Evolutionary conservation across 2,888 invertebrate genomes (phyloP).

Genomic region (Trissoscelio sp.): DNA sequence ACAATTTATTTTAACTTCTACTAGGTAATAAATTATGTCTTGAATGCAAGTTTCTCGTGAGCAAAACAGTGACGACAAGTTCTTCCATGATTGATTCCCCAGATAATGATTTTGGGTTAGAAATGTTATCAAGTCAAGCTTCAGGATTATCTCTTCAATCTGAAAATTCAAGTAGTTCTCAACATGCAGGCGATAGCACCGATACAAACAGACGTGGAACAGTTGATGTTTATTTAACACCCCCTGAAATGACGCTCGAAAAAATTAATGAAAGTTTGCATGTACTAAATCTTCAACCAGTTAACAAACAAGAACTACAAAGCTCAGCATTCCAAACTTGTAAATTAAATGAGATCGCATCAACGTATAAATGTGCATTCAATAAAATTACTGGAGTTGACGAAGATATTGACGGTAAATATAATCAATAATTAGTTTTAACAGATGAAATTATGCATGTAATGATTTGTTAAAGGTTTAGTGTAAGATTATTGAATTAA

Average conservation of each 20-base stretch:
- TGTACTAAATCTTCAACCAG: constrained; percentile 17
- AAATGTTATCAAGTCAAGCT: constrained; percentile 23
- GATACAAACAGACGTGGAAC: too few relatives aligned
- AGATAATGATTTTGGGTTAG: constrained; percentile 5
- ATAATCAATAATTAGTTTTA: constrained; percentile 7
- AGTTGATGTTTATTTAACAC: too few relatives aligned
- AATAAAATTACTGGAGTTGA: constrained; percentile 30
- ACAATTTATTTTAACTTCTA: constrained; percentile 13
- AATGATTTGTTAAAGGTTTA: neutral
- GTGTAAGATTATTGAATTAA: neutral
- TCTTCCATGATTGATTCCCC: constrained; percentile 13
- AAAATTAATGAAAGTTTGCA: constrained; percentile 27
- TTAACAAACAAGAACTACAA: constrained; percentile 20
- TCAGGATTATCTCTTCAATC: too few relatives aligned
- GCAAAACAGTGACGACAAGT: neutral
- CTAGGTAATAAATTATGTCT: constrained; percentile 30
- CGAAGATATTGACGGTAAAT: too few relatives aligned
- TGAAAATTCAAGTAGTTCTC: too few relatives aligned
- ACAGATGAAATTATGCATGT: neutral
- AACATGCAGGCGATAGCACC: too few relatives aligned
- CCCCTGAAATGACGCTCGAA: constrained; percentile 28
- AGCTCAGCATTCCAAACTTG: constrained; percentile 14
- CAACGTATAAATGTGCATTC: constrained; percentile 34
- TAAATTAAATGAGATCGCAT: constrained; percentile 41
- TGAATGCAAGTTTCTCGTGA: constrained; percentile 24